A percentile compares a stretch with the other conserved stretches of the same genome.
Conservation (phyloP, 2,797 vertebrate species). For the Onychomys arenicola region DNA sequence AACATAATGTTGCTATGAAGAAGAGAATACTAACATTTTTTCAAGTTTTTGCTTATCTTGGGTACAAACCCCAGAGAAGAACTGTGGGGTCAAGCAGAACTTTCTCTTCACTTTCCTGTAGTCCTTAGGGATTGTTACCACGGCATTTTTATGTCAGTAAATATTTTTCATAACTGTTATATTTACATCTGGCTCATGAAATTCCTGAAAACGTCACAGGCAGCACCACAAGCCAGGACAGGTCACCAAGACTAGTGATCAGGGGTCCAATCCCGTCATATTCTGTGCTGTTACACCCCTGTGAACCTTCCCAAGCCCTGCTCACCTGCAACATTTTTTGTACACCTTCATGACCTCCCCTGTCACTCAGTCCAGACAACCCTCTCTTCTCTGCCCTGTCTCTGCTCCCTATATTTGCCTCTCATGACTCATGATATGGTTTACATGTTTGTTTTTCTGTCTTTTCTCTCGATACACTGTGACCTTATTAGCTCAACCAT, state of each 20-base stretch:
- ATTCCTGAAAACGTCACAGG: background rate
- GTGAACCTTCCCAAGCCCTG: background rate
- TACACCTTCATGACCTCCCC: background rate
- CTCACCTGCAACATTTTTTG: background rate
- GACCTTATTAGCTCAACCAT: slow-evolving; percentile 1
- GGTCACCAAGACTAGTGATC: background rate
- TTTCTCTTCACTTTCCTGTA: background rate
- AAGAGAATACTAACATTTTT: background rate
- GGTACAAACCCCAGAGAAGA: background rate
- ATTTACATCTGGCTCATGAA: background rate
- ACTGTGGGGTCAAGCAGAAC: background rate
- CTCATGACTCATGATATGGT: background rate
- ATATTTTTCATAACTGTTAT: background rate
- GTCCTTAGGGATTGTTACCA: background rate
- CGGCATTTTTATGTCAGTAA: background rate
- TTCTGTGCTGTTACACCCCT: too few relatives aligned
- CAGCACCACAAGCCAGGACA: background rate
- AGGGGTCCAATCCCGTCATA: background rate
- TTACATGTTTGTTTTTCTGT: slow-evolving; percentile 12
- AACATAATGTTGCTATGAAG: background rate
- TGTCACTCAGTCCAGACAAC: background rate
- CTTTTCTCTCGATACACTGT: background rate
- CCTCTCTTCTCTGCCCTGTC: background rate
- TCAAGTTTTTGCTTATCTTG: background rate
- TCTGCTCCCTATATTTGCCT: background rate